Conservation (phyloP, 2,113 vertebrate species). For the Rana temporaria region DNA sequence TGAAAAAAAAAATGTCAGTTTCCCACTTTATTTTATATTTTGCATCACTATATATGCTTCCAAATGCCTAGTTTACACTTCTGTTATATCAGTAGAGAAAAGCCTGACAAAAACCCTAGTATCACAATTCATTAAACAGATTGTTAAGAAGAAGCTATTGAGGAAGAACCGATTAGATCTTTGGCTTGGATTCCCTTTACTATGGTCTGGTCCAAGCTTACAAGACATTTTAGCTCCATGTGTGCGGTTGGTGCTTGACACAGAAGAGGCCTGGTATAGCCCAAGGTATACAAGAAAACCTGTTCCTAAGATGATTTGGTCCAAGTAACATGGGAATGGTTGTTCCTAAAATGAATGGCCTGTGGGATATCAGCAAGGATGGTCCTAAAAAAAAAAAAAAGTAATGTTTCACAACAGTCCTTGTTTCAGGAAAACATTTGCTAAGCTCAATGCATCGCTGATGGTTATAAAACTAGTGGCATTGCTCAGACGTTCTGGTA, state of each 20-base stretch:
- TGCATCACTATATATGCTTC: neutral
- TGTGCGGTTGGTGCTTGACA: neutral
- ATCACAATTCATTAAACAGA: neutral
- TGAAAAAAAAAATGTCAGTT: neutral
- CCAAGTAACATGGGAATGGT: neutral
- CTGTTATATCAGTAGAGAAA: neutral
- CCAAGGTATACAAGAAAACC: neutral
- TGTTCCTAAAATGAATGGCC: slow-evolving; percentile 9
- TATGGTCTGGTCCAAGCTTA: slow-evolving; percentile 40
- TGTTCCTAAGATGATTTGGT: neutral
- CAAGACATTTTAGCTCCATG: neutral
- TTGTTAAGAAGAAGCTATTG: slow-evolving; percentile 21
- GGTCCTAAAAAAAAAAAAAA: slow-evolving; percentile 1
- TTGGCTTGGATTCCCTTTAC: slow-evolving; percentile 53
- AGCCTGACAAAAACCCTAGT: neutral
- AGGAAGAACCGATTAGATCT: slow-evolving; percentile 54
- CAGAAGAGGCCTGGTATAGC: neutral
- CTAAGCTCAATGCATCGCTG: neutral
- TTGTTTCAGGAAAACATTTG: slow-evolving; percentile 18
- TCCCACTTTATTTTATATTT: neutral
- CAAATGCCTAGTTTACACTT: neutral
- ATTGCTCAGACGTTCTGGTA: neutral
- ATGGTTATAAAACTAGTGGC: slow-evolving; percentile 6
- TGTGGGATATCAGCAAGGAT: slow-evolving; percentile 1
- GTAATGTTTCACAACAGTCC: slow-evolving; percentile 3